Conservation (phyloP, 2,113 vertebrate genomes). For the Pomatostomus ruficeps region DNA sequence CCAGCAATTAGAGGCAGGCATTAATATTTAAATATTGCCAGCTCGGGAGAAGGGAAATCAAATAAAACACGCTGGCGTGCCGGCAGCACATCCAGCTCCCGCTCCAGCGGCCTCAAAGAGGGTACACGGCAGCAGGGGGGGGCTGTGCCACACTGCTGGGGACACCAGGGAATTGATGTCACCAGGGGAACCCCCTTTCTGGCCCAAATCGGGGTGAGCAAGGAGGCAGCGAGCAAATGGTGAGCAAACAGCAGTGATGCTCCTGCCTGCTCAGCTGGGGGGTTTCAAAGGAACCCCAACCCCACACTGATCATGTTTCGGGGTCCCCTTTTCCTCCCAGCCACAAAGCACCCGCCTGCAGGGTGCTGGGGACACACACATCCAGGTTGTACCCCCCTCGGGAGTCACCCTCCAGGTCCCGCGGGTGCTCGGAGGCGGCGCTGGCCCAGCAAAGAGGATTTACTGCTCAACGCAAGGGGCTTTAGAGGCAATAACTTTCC, state of each 20-base stretch:
- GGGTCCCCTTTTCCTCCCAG: neutral
- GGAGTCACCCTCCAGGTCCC: neutral
- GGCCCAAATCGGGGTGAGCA: neutral
- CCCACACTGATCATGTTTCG: rapidly evolving
- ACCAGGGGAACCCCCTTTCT: neutral
- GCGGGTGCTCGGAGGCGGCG: neutral
- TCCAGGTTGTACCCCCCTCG: rapidly evolving
- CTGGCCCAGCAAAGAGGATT: constrained; percentile 57
- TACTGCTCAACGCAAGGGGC: constrained; percentile 44
- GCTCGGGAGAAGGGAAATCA: constrained; percentile 25
- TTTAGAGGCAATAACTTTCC: constrained; percentile 63
- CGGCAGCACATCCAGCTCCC: neutral
- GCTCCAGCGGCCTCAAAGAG: neutral
- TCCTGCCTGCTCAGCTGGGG: neutral
- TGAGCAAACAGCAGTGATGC: neutral
- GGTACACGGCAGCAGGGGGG: rapidly evolving
- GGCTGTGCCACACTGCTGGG: rapidly evolving
- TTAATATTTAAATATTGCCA: constrained; percentile 41
- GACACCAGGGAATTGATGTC: rapidly evolving
- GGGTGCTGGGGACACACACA: neutral
- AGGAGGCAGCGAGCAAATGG: neutral
- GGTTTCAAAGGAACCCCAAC: neutral
- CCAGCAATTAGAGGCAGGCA: constrained; percentile 28
- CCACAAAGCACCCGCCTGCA: neutral
- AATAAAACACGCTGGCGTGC: neutral